Evolutionary conservation across 2,888 invertebrate genomes (phyloP).

Genomic region (Eupithecia insigniata): DNA sequence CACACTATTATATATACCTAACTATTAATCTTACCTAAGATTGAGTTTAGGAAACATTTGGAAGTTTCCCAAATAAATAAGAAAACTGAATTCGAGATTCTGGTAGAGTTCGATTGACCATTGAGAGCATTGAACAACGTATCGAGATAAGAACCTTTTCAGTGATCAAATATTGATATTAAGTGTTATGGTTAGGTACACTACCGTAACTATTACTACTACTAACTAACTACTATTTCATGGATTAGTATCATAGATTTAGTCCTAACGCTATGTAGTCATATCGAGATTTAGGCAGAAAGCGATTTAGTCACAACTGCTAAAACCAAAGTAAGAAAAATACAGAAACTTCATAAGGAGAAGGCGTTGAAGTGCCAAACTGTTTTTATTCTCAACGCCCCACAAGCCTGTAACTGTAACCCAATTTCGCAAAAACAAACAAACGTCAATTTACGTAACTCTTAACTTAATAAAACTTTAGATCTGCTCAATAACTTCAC

Average conservation of each 20-base stretch:
- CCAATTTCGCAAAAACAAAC: conserved; percentile 27
- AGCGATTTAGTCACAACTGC: too few relatives aligned
- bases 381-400: conserved; percentile 5
- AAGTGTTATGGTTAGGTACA: not conserved
- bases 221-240: not conserved
- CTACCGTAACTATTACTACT: not conserved
- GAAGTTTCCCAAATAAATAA: not conserved
- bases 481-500: conserved; percentile 27
- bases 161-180: not conserved
- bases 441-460: conserved; percentile 8
- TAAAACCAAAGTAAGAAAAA: conserved; percentile 1
- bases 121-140: not conserved
- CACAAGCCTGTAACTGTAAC: conserved; percentile 10
- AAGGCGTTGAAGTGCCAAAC: conserved; percentile 1
- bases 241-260: too few relatives aligned
- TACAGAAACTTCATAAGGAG: not conserved
- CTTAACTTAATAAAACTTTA: conserved; percentile 37
- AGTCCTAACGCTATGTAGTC: too few relatives aligned
- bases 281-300: too few relatives aligned
- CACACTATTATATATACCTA: too few relatives aligned
- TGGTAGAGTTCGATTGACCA: not conserved
- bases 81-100: not conserved
- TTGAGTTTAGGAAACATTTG: too few relatives aligned
- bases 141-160: not conserved
- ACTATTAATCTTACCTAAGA: too few relatives aligned